phyloP scores from a whole-genome alignment of 2,888 invertebrate species.

The Zhuqinia jingwanae region DNA sequence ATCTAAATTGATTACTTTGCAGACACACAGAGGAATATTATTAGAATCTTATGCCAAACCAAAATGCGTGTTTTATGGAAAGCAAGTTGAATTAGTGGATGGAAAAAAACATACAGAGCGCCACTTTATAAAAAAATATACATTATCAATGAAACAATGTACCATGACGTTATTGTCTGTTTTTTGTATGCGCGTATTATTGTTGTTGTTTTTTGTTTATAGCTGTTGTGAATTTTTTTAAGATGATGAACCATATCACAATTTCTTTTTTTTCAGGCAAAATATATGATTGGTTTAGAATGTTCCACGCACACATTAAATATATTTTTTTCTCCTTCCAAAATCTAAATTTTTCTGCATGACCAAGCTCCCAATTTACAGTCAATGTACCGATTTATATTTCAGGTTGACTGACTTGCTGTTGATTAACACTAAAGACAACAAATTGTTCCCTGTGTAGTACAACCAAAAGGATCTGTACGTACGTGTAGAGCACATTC shows the following conservation, averaged over 20 bases:
- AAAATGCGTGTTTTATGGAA: slow-evolving; percentile 43
- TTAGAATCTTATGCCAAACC: slow-evolving; percentile 42
- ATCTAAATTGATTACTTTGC: slow-evolving; percentile 69
- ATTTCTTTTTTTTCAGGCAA: too few relatives aligned
- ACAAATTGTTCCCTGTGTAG: neutral
- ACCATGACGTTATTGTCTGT: neutral
- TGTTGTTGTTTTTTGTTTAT: neutral
- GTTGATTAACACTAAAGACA: neutral
- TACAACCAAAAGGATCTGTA: too few relatives aligned
- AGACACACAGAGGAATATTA: too few relatives aligned
- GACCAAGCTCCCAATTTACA: neutral
- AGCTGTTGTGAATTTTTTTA: slow-evolving; percentile 23
- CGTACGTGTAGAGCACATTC: too few relatives aligned
- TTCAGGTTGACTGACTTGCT: neutral
- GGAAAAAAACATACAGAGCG: slow-evolving; percentile 5
- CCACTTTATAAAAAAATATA: slow-evolving; percentile 16
- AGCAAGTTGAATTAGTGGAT: slow-evolving; percentile 31
- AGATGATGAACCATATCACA: neutral
- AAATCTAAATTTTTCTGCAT: neutral
- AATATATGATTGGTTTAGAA: neutral
- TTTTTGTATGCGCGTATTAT: neutral
- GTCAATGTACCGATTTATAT: neutral
- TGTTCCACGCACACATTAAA: neutral
- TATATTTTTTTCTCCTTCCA: neutral
- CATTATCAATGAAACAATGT: neutral